Evolutionary conservation across 2,113 vertebrate species (phyloP).

Genomic region (Myotis davidii): DNA sequence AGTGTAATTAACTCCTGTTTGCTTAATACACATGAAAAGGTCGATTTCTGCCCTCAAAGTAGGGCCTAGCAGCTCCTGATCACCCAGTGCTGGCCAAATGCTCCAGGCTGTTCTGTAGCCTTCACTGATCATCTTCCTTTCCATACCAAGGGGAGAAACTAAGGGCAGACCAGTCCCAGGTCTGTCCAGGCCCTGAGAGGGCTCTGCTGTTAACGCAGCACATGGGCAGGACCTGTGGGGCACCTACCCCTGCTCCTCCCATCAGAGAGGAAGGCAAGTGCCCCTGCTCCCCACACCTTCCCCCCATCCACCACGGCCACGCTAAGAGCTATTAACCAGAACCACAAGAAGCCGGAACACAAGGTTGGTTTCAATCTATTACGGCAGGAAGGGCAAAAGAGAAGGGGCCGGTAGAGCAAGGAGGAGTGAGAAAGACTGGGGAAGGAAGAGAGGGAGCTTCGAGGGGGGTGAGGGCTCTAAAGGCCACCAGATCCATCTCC

Average conservation of each 20-base stretch:
- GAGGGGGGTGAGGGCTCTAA: neutral
- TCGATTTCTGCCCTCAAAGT: neutral
- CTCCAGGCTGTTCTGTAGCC: neutral
- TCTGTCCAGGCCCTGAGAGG: neutral
- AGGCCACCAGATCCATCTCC: neutral
- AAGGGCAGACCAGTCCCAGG: neutral
- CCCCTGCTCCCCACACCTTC: neutral
- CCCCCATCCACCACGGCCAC: neutral
- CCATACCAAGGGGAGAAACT: neutral
- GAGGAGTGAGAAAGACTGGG: neutral
- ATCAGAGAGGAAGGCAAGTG: neutral
- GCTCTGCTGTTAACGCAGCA: neutral
- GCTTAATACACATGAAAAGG: neutral
- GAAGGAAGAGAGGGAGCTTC: neutral
- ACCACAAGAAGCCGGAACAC: constrained; percentile 74
- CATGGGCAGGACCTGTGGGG: neutral
- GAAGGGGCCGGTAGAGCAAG: neutral
- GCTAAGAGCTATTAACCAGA: constrained; percentile 66
- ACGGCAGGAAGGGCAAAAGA: constrained; percentile 70
- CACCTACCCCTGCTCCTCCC: neutral
- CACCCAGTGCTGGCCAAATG: neutral
- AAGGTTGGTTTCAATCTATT: constrained; percentile 55
- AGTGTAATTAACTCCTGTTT: constrained; percentile 38
- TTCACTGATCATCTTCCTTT: neutral
- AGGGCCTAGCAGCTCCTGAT: neutral